Base-by-base conservation (phyloP, 92 coral and sea anemone species). In the Plumapathes pennacea region DNA sequence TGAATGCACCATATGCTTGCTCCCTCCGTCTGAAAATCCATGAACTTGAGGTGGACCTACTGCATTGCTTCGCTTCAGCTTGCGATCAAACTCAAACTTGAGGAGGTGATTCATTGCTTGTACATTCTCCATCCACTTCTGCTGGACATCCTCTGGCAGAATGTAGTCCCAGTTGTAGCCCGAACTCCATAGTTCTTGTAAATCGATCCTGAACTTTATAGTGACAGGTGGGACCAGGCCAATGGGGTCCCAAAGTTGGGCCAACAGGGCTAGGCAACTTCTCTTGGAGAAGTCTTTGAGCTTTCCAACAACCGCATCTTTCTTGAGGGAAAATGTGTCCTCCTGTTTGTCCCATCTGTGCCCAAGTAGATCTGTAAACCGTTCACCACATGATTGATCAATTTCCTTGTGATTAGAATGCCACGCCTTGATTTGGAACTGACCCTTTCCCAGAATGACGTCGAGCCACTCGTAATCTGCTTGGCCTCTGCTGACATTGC, bases 11-110 rank as follows among this genome's bases (percentile, higher is more conserved):
- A 25, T 68, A 76, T n/a, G 66, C 78, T 10, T 44, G 36, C 55
- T 76, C 80, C 90, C 81, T 57, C 67, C 90, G 39, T 78, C 82
- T 4, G 65, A 57, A 46, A 72, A 77, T 48, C 81, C 78, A 31
- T 78, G 82, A 21, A 77, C 46, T 40, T 78, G 71, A 32, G 78
- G 90, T 24, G 28, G 43, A 3, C 71, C 90, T 22, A 84, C 72
- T 23, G 77, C 60, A 15, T 52, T 47, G 36, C 43, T 26, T 62
- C 84, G 90, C 24, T 83, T 83, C 17, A 77, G 78, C 47, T 83
- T 71, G 21, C 76, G 50, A 6, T 49, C 46, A 30, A 76, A 70
- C 31, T 63, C 64, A 15, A 20, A 64, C 14, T 55, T 56, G 17
- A 84, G 49, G n/a, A 77, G 38, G 2, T 61, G 44, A 50, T 83